Evolutionary conservation across 2,888 invertebrate species (phyloP).

Genomic region (Panopea generosa): DNA sequence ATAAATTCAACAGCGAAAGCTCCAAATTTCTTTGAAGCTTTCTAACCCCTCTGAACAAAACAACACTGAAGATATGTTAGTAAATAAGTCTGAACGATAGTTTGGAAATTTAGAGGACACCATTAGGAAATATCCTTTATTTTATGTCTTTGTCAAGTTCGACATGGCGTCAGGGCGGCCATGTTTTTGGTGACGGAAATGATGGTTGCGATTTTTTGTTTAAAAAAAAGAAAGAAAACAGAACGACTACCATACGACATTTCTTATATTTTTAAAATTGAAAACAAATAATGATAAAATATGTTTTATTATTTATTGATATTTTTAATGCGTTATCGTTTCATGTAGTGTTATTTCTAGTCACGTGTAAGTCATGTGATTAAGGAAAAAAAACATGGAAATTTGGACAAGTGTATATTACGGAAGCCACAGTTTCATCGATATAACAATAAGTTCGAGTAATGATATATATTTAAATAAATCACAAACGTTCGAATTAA

Average conservation of each 20-base stretch:
- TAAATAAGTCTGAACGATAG: constrained; percentile 62
- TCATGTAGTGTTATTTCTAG: neutral
- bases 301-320: too few relatives aligned
- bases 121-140: constrained; percentile 70
- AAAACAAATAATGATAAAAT: too few relatives aligned
- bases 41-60: constrained; percentile 70
- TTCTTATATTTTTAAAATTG: too few relatives aligned
- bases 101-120: constrained; percentile 61
- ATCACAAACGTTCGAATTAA: too few relatives aligned
- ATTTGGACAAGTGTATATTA: too few relatives aligned
- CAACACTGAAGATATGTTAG: constrained; percentile 41
- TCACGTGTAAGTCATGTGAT: constrained; percentile 5
- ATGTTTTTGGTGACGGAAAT: constrained; percentile 65
- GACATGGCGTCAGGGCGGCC: constrained; percentile 82
- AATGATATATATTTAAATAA: too few relatives aligned
- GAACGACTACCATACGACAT: too few relatives aligned
- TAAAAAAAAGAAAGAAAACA: too few relatives aligned
- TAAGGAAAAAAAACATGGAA: too few relatives aligned
- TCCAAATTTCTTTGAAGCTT: constrained; percentile 88
- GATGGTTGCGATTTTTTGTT: neutral
- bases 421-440: too few relatives aligned
- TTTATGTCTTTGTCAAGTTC: constrained; percentile 61
- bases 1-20: constrained; percentile 93
- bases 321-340: too few relatives aligned
- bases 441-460: too few relatives aligned